Evolutionary conservation across 2,113 vertebrate species (phyloP).

Genomic region (Axis porcinus): DNA sequence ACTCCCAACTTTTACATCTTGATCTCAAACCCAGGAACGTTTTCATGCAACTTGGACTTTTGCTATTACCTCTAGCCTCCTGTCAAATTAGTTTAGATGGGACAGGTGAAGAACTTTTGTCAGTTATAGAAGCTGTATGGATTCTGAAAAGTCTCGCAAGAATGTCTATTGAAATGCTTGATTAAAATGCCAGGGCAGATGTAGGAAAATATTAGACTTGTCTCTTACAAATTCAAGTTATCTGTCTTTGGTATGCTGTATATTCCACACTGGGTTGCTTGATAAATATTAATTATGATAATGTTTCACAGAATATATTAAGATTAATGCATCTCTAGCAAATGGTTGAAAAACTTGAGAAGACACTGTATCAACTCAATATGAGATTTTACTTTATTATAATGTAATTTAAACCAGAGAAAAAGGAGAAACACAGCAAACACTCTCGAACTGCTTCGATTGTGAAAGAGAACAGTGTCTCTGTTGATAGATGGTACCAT

Average conservation of each 20-base stretch:
- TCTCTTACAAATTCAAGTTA: neutral
- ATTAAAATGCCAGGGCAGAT: neutral
- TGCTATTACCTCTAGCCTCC: neutral
- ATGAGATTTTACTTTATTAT: neutral
- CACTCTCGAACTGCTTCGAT: neutral
- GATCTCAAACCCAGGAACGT: neutral
- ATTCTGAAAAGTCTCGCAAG: neutral
- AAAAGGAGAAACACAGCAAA: neutral
- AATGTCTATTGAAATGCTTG: neutral
- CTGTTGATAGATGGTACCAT: neutral
- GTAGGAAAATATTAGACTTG: neutral
- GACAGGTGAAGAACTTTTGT: neutral
- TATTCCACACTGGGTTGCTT: neutral
- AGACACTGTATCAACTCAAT: neutral
- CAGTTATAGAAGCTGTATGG: neutral
- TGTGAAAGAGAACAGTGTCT: neutral
- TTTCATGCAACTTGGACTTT: neutral
- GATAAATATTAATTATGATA: constrained; percentile 52
- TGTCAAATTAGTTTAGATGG: neutral
- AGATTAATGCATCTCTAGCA: neutral
- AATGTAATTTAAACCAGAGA: neutral
- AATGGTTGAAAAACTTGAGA: neutral
- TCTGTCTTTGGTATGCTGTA: neutral
- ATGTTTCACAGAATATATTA: constrained; percentile 14
- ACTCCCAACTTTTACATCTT: neutral